These are phyloP conservation scores for Yoshiicerus persimilis DNA, from an alignment of 1,140 invertebrate genomes.

Conservation along the genomic window DNA sequence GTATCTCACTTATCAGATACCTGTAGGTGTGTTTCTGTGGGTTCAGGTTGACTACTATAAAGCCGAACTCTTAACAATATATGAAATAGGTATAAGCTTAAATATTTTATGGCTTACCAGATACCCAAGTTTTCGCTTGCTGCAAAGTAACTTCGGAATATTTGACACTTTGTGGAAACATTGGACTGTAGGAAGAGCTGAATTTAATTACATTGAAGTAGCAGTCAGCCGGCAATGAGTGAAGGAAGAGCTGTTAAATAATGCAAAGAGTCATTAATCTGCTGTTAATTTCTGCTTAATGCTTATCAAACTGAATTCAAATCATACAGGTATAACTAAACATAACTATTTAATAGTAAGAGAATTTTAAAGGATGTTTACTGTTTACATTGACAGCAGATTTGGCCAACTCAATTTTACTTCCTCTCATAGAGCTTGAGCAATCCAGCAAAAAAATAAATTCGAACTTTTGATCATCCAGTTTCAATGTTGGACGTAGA, in stretches of 20 bases:
- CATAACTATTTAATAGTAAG: too few relatives aligned
- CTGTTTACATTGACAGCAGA: conserved; percentile 47
- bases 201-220: conserved; percentile 46
- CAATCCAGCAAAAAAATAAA: conserved; percentile 52
- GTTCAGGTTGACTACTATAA: too few relatives aligned
- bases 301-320: background rate
- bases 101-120: conserved; percentile 44
- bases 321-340: too few relatives aligned
- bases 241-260: conserved; percentile 45
- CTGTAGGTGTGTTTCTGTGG: too few relatives aligned
- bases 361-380: too few relatives aligned
- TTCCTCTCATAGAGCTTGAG: conserved; percentile 52
- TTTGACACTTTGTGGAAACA: conserved; percentile 38
- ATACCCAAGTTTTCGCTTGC: background rate
- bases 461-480: conserved; percentile 51
- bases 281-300: background rate
- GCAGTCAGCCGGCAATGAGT: conserved; percentile 43
- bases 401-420: conserved; percentile 49
- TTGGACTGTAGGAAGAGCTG: background rate
- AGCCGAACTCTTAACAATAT: too few relatives aligned
- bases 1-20: too few relatives aligned
- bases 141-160: conserved; percentile 39
- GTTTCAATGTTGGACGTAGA: conserved; percentile 43
- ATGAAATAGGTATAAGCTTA: too few relatives aligned
- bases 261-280: background rate